Evolutionary conservation across 2,888 invertebrate genomes (phyloP), one percentile per base, ranked within the genome.

Genomic region (Chalcosyrphus nemorum): DNA sequence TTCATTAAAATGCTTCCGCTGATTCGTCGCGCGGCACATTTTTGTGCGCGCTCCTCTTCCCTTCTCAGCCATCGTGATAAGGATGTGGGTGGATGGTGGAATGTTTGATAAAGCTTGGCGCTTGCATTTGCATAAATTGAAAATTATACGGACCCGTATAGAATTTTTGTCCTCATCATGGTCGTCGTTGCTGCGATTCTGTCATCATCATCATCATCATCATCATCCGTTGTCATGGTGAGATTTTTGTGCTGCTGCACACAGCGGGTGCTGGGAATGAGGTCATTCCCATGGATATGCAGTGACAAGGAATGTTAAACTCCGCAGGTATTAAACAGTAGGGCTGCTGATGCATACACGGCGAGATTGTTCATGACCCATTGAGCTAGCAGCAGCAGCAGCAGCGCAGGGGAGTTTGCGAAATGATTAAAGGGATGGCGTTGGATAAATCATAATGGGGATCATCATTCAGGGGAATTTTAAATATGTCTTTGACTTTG

Each of bases 81-180:
- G 29, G 13, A n/a, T 9, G 15, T 21, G 61, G 68, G 59, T 50
- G 52, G 66, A 66, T 47, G 56, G 66, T 29, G 63, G 65, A 52
- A 80, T 59, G 80, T 70, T n/a, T 70, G 57, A 70, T 65, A 84
- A 56, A 68, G 82, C 72, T 74, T 78, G 74, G 57, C 68, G 52
- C 74, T 82, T 74, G 70, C 84, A 84, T 84, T 84, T 80, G 70
- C 84, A 84, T 84, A 84, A 80, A 80, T 80, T 80, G 74, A 63
- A 84, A 74, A 74, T 80, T 68, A 57, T 72, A 77, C 59, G 54
- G 19, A 77, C 21, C 19, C 52, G 52, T 54, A 41, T 38, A 59
- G 81, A 66, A 72, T 54, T 77, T 72, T 70, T 61, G 32, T 61
- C 41, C 21, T 77, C 71, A 77, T 75, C 78, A 66, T 56, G 54